Evolutionary conservation across 2,797 vertebrate genomes (phyloP).

Genomic region (Enoplosus armatus): DNA sequence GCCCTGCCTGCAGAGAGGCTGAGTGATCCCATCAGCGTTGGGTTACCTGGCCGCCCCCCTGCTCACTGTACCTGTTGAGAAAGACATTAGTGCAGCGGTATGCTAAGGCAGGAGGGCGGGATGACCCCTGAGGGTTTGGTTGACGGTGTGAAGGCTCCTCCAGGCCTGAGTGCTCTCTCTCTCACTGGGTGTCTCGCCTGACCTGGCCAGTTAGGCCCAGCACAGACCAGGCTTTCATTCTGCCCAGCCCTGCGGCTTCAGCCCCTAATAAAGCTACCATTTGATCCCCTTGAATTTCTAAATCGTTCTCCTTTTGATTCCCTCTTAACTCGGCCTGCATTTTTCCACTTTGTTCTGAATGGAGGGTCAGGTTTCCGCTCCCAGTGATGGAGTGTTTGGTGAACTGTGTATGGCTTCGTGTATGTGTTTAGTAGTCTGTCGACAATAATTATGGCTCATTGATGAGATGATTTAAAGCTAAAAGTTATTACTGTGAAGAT

Average conservation of each 20-base stretch:
- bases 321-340: conserved; percentile 88
- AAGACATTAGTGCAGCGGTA: conserved; percentile 76
- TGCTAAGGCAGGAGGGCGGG: conserved; percentile 70
- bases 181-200: conserved; percentile 79
- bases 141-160: conserved; percentile 82
- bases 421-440: conserved; percentile 34
- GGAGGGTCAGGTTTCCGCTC: conserved; percentile 89
- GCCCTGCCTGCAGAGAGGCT: conserved; percentile 67
- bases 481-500: conserved; percentile 16
- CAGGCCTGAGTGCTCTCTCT: conserved; percentile 77
- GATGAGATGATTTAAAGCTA: conserved; percentile 20
- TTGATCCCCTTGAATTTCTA: conserved; percentile 96
- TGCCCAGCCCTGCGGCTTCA: conserved; percentile 89
- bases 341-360: conserved; percentile 90
- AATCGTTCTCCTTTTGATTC: conserved; percentile 93
- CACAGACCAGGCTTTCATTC: conserved; percentile 96
- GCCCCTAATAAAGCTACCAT: conserved; percentile 96
- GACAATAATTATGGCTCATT: conserved; percentile 37
- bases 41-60: conserved; percentile 76
- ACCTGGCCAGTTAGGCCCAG: conserved; percentile 83
- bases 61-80: conserved; percentile 81
- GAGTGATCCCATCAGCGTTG: conserved; percentile 81
- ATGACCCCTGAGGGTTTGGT: conserved; percentile 75
- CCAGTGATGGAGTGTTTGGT: conserved; percentile 85
- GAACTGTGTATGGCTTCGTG: conserved; percentile 48